Evolutionary conservation across 2,888 invertebrate genomes (phyloP).

Genomic region (Neoascia interrupta): DNA sequence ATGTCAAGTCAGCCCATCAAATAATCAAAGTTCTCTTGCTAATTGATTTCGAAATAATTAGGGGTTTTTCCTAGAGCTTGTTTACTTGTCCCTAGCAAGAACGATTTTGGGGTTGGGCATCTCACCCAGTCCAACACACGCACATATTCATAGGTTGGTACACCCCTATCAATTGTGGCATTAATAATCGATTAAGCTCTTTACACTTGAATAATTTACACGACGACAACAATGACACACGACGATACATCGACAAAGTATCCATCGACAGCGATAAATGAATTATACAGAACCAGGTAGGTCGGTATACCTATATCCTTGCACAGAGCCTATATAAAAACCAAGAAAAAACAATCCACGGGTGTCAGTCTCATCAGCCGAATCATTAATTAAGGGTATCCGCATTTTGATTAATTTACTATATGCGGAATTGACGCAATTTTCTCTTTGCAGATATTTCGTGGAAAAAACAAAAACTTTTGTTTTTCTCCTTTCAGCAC

Average conservation of each 20-base stretch:
- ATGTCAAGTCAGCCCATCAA: slow-evolving; percentile 45
- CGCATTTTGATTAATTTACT: slow-evolving; percentile 58
- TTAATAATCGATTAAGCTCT: slow-evolving; percentile 69
- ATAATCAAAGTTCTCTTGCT: slow-evolving; percentile 57
- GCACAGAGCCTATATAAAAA: neutral
- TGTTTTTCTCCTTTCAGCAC: slow-evolving; percentile 27
- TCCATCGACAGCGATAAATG: slow-evolving; percentile 64
- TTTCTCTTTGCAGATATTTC: slow-evolving; percentile 26
- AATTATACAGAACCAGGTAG: slow-evolving; percentile 63
- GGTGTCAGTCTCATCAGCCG: slow-evolving; percentile 62
- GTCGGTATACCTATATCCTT: slow-evolving; percentile 11
- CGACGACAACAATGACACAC: slow-evolving; percentile 50
- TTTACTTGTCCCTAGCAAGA: slow-evolving; percentile 16
- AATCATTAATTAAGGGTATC: slow-evolving; percentile 66
- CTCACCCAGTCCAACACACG: neutral
- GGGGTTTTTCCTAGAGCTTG: slow-evolving; percentile 13
- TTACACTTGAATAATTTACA: slow-evolving; percentile 67
- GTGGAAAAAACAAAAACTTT: slow-evolving; percentile 11
- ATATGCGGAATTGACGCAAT: slow-evolving; percentile 56
- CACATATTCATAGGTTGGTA: neutral
- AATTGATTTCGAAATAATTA: slow-evolving; percentile 67
- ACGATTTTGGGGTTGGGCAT: slow-evolving; percentile 21
- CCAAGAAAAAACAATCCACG: slow-evolving; percentile 24
- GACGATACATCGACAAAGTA: slow-evolving; percentile 33
- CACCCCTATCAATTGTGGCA: slow-evolving; percentile 59